Conservation (phyloP, 2,113 vertebrate genomes). For the Hyperopisus bebe region DNA sequence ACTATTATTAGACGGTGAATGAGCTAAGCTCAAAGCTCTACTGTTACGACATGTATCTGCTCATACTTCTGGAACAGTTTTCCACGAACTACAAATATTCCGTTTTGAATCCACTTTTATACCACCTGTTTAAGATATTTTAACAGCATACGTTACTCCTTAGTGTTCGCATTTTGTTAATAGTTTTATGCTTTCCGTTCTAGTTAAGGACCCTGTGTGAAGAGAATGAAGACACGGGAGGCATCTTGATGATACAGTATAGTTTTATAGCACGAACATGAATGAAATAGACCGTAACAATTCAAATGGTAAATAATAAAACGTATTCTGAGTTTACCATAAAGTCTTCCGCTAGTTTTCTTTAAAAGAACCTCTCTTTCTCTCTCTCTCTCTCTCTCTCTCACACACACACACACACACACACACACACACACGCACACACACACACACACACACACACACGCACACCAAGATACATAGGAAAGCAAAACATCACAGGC, state of each 20-base stretch:
- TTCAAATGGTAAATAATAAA: neutral
- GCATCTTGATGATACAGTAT: neutral
- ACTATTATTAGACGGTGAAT: neutral
- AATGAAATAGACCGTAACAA: neutral
- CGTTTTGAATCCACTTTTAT: neutral
- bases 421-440: neutral
- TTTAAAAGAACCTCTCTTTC: neutral
- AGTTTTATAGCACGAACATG: neutral
- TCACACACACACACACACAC: neutral
- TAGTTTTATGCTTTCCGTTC: neutral
- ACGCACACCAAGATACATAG: neutral
- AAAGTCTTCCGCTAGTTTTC: neutral
- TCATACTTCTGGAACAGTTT: neutral
- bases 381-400: neutral
- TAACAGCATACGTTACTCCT: neutral
- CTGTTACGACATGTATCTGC: neutral
- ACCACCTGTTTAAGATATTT: neutral
- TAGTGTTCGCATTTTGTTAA: neutral
- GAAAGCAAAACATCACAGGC: slow-evolving; percentile 4
- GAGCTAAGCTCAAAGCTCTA: neutral
- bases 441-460: neutral
- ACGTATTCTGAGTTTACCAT: neutral
- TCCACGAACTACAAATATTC: neutral
- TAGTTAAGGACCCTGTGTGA: neutral
- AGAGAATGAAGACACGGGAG: neutral